Evolutionary conservation across 2,888 invertebrate species (phyloP).

Genomic region (Lycophotia porphyrea): DNA sequence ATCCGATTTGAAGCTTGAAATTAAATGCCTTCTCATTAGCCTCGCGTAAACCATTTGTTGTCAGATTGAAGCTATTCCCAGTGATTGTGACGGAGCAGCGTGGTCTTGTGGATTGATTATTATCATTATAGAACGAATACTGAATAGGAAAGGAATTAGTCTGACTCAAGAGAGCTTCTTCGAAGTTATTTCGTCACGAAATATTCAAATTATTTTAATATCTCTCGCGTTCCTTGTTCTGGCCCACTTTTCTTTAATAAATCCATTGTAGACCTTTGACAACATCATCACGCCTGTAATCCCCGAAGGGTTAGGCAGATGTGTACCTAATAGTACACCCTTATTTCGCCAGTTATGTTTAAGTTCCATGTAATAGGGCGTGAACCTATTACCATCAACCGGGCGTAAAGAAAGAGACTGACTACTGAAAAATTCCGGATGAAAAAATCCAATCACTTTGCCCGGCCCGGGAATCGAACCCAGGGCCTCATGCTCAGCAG

Average conservation of each 20-base stretch:
- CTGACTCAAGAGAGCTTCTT: neutral
- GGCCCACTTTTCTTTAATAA: neutral
- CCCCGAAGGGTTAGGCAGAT: no score
- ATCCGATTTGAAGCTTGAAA: slow-evolving; percentile 57
- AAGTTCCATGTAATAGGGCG: no score
- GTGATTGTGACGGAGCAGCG: slow-evolving; percentile 37
- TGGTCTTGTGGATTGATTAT: slow-evolving; percentile 44
- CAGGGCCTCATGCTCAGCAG: no score
- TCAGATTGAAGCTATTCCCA: slow-evolving; percentile 35
- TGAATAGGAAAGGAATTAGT: slow-evolving; percentile 17
- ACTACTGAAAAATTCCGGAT: no score
- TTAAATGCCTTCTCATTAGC: slow-evolving; percentile 59
- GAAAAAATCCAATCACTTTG: no score
- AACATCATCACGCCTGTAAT: no score
- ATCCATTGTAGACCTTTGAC: neutral
- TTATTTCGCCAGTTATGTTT: no score
- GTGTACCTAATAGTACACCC: no score
- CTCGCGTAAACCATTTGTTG: slow-evolving; percentile 57
- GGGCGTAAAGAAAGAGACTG: no score
- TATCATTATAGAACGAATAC: slow-evolving; percentile 31
- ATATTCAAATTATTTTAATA: slow-evolving; percentile 34
- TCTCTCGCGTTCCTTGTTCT: slow-evolving; percentile 8
- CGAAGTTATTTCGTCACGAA: slow-evolving; percentile 34
- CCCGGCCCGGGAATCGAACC: no score
- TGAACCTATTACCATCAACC: no score